Base-by-base conservation (phyloP, 2,113 vertebrate genomes). In the Stigmatopora argus region DNA sequence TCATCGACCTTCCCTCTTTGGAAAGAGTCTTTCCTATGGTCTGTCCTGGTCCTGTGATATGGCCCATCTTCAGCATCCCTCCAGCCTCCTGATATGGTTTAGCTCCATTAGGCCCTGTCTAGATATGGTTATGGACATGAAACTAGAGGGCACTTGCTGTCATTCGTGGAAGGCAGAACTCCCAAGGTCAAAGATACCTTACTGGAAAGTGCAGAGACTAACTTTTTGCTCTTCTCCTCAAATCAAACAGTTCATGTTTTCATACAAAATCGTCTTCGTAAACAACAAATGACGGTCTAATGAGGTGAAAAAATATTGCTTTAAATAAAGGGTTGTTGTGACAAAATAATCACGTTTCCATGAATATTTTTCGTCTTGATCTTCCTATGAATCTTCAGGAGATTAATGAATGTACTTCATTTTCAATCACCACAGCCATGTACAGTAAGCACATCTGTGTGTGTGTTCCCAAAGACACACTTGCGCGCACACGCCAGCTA, bases 1-100 rank as follows among this genome's bases (percentile, higher is more conserved):
- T 80, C 83, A 85, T 85, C 76, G 81, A 88, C 85, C 83, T 86
- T 85, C 62, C 73, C 77, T 70, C 82, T 72, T 81, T 77, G 81
- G 71, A 80, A 83, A 70, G 75, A 83, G 75, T 73, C 81, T 78
- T 75, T 78, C 78, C 83, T 82, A 74, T 77, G 83, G 83, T 83
- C 75, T 82, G 13, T 75, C 86, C 79, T 62, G 47, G 67, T 74
- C 79, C 80, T 73, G 82, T 53, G 80, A 79, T 84, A 80, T 26
- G 72, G 65, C 72, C 72, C 7, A 67, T 78, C 72, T 74, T 74
- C 41, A 62, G 71, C 72, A 65, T 64, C 81, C 83, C 79, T 78
- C 70, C 75, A 86, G 77, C 69, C 74, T 58, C 61, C 86, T 83
- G 88, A 89, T 87, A 84, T 35, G 75, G 73, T 63, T 80, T 75